Conservation (phyloP, 2,797 vertebrate genomes). For the Ptychobarbus kaznakovi region DNA sequence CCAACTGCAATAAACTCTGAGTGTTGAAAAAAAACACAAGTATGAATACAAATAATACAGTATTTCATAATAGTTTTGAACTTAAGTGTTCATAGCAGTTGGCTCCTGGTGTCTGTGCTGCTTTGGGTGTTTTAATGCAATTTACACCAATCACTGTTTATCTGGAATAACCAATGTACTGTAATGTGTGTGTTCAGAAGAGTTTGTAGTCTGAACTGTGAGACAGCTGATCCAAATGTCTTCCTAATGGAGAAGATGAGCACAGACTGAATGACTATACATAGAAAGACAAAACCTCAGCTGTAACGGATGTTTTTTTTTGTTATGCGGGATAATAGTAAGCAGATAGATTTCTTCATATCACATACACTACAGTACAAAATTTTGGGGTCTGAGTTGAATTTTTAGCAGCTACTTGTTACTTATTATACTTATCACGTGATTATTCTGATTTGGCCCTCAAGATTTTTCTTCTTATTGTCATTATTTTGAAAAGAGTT, state of each 20-base stretch:
- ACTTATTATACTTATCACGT: neutral
- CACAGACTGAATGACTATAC: constrained; percentile 13
- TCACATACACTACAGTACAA: neutral
- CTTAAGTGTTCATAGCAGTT: neutral
- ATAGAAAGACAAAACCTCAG: neutral
- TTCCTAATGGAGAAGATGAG: constrained; percentile 34
- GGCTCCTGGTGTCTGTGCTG: constrained; percentile 16
- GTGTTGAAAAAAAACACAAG: neutral
- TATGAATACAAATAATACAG: neutral
- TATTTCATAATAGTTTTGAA: neutral
- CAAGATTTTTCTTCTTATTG: neutral
- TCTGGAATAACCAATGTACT: constrained; percentile 29
- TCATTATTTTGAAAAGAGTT: neutral
- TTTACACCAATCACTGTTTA: constrained; percentile 44
- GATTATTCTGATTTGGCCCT: neutral
- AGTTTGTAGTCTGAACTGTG: constrained; percentile 34
- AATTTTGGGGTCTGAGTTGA: neutral
- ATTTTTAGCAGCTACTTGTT: neutral
- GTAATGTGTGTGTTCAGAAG: constrained; percentile 36
- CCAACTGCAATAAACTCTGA: constrained; percentile 12
- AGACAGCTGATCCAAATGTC: constrained; percentile 46
- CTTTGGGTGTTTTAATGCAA: constrained; percentile 45
- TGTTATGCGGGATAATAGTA: neutral
- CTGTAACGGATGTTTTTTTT: neutral
- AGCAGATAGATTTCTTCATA: neutral